Evolutionary conservation across 2,113 vertebrate species (phyloP), one percentile per base, ranked within the genome.

Genomic region (Melanocharis versteri): DNA sequence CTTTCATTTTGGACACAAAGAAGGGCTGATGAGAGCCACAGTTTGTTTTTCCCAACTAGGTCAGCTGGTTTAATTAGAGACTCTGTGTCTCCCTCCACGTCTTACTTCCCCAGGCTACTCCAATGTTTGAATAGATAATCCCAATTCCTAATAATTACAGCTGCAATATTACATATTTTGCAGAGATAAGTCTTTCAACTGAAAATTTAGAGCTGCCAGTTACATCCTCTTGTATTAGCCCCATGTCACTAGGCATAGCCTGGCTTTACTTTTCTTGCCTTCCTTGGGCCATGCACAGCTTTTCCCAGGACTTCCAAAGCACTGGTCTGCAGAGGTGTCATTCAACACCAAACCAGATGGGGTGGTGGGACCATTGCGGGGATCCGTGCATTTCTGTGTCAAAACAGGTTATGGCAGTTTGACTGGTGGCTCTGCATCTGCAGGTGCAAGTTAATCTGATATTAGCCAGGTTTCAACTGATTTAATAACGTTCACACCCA

Each of bases 61-160:
- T 90, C 89, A 95, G 30, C 60, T 89, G 79, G 72, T 92, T 95
- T 92, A 93, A 94, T 90, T 92, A 95, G 71, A 83, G 11, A 50
- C 11, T 26, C 37, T 47, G 8, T 33, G 66, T 66, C 75, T 90
- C 45, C 66, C 51, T 94, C 68, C 83, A 56, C 0, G 0, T 47
- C 19, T 77, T 86, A 62, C 88, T 96, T 96, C 88, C 83, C 71
- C 81, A 81, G 93, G 79, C 82, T 91, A 85, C 85, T 86, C 60
- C 66, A 75, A 45, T 75, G 57, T 94, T 96, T 93, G 69, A 93
- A 86, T 19, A 95, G 92, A 94, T 92, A 97, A 93, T 94, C 76
- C 85, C 71, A 90, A 86, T 88, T 95, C 90, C 85, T 93, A 91
- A 83, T 92, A 93, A 90, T 88, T 96, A 90, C 82, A 86, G 85